These are phyloP conservation scores for Fundulus diaphanus DNA, from an alignment of 2,797 vertebrate genomes.

Conservation along the genomic window DNA sequence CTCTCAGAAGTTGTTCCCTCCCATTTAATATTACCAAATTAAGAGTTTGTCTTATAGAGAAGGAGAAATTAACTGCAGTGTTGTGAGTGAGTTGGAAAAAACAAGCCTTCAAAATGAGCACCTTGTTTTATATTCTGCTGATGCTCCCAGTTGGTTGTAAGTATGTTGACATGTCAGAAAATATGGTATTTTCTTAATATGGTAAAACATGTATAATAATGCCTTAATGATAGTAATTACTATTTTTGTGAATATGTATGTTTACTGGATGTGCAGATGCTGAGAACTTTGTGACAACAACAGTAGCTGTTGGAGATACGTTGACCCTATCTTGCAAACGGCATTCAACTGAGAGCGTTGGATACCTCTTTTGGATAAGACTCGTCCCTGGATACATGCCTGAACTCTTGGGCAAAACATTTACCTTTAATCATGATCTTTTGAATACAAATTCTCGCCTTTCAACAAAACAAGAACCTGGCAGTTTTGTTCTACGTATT, in stretches of 20 bases:
- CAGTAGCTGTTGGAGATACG: slow-evolving; percentile 9
- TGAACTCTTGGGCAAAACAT: slow-evolving; percentile 13
- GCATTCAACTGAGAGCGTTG: rapidly evolving
- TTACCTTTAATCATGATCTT: neutral
- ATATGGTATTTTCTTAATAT: neutral
- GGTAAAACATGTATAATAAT: neutral
- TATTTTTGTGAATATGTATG: too few relatives aligned
- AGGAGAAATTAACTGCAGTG: neutral
- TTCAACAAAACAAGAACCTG: slow-evolving; percentile 4
- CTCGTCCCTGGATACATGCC: slow-evolving; percentile 3
- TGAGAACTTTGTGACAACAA: neutral
- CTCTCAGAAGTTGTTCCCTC: slow-evolving; percentile 26
- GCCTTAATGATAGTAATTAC: neutral
- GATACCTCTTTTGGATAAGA: neutral
- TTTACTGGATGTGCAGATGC: slow-evolving; percentile 1
- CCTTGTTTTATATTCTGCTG: slow-evolving; percentile 10
- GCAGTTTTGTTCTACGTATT: slow-evolving; percentile 3
- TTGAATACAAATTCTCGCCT: neutral
- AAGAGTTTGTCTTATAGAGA: neutral
- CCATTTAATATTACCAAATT: slow-evolving; percentile 25
- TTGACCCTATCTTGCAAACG: slow-evolving; percentile 4
- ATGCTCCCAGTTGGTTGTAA: slow-evolving; percentile 23
- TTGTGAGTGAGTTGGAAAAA: neutral
- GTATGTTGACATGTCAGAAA: neutral
- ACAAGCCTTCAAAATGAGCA: slow-evolving; percentile 13